Conservation (phyloP, 2,113 vertebrate species). For the Alouatta palliata region DNA sequence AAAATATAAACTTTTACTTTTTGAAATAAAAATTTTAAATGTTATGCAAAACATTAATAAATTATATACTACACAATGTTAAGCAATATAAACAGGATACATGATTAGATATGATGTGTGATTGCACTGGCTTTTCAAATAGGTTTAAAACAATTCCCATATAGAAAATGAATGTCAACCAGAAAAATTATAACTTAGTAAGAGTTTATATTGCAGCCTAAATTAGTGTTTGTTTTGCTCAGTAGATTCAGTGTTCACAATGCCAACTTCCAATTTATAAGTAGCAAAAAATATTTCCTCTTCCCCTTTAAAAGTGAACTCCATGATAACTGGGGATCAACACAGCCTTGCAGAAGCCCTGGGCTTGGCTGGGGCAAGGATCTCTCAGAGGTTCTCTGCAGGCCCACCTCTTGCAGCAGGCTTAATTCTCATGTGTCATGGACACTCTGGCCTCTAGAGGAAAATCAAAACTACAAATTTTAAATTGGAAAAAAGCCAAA, state of each 20-base stretch:
- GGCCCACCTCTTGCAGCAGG: rapidly evolving
- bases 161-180: neutral
- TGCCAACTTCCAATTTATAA: neutral
- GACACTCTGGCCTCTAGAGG: neutral
- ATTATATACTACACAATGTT: neutral
- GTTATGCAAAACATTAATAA: neutral
- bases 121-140: neutral
- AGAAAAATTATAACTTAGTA: neutral
- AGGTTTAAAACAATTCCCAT: neutral
- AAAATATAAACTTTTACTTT: neutral
- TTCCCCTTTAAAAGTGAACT: neutral
- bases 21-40: neutral
- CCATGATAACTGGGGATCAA: rapidly evolving
- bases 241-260: neutral
- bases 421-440: neutral
- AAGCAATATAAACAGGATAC: neutral
- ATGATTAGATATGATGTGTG: neutral
- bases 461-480: neutral
- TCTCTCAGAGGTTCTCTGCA: neutral
- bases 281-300: neutral
- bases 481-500: neutral
- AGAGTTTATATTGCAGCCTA: neutral
- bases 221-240: neutral
- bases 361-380: too few relatives aligned
- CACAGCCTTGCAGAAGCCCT: neutral